phyloP scores from a whole-genome alignment of 2,888 invertebrate genomes.

The Tridacna gigas region DNA sequence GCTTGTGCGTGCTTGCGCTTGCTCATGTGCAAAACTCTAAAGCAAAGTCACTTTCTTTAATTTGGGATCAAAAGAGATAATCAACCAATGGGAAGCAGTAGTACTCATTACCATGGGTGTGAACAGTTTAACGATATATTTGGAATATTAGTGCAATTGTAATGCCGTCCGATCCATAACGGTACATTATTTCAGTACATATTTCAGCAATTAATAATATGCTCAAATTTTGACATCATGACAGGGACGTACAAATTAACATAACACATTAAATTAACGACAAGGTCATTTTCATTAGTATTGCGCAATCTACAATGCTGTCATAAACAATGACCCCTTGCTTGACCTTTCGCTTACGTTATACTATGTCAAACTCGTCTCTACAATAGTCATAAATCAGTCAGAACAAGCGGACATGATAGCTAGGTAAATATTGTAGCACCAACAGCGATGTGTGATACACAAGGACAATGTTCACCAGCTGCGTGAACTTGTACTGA shows the following conservation, averaged over 20 bases:
- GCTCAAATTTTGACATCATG: conserved; percentile 19
- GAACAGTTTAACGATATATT: too few species aligned
- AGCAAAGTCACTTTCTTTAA: too few species aligned
- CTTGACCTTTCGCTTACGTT: conserved; percentile 8
- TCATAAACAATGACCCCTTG: neutral
- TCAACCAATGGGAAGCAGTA: too few species aligned
- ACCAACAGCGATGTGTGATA: neutral
- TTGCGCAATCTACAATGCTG: conserved; percentile 16
- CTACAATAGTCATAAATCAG: conserved; percentile 9
- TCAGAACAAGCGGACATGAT: neutral
- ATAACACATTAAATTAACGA: conserved; percentile 29
- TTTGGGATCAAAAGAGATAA: too few species aligned
- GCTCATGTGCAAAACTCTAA: too few species aligned
- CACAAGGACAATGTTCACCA: too few species aligned
- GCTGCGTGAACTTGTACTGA: too few species aligned
- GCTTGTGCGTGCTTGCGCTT: too few species aligned
- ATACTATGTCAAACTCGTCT: conserved; percentile 6
- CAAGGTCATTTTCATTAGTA: conserved; percentile 14
- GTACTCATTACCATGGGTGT: too few species aligned
- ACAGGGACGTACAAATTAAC: conserved; percentile 21
- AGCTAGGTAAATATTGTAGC: neutral
- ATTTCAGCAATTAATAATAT: conserved; percentile 3
- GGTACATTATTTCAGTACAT: neutral
- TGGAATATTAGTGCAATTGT: too few species aligned
- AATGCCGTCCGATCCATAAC: too few species aligned